Percentiles rank a stretch among this genome's conserved stretches.
These are phyloP conservation scores for Drosophila pandora DNA, from an alignment of 1,140 invertebrate species.

Conservation along the genomic window DNA sequence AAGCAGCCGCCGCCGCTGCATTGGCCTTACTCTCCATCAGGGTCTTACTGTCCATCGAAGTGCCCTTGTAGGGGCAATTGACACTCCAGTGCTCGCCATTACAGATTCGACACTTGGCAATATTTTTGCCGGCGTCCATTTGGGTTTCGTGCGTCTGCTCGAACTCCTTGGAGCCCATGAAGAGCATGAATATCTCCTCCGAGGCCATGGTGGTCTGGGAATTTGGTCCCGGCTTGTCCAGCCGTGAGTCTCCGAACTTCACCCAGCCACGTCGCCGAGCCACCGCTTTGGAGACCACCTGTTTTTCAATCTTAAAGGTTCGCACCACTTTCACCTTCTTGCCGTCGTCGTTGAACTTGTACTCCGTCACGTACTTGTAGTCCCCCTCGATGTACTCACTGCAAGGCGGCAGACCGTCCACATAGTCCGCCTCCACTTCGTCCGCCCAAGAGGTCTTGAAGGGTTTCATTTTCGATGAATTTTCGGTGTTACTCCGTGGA, in stretches of 20 bases:
- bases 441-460: constrained; percentile 95
- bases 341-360: constrained; percentile 94
- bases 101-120: constrained; percentile 97
- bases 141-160: constrained; percentile 91
- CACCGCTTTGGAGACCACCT: constrained; percentile 95
- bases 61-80: constrained; percentile 98
- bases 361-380: constrained; percentile 96
- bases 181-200: constrained; percentile 98
- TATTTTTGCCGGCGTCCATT: constrained; percentile 84
- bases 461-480: constrained; percentile 84
- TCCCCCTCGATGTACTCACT: constrained; percentile 93
- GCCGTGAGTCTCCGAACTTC: constrained; percentile 96
- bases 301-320: constrained; percentile 95
- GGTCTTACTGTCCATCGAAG: constrained; percentile 87
- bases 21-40: constrained; percentile 78
- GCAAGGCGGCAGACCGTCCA: constrained; percentile 89
- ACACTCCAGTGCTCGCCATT: constrained; percentile 98
- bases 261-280: constrained; percentile 95
- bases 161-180: constrained; percentile 93
- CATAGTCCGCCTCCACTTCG: constrained; percentile 93
- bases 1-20: constrained; percentile 57
- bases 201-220: constrained; percentile 97
- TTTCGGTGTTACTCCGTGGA: neutral
- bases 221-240: constrained; percentile 97
- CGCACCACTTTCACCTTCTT: constrained; percentile 94